Base-by-base conservation (phyloP, 2,113 vertebrate genomes). In the Maylandia zebra region DNA sequence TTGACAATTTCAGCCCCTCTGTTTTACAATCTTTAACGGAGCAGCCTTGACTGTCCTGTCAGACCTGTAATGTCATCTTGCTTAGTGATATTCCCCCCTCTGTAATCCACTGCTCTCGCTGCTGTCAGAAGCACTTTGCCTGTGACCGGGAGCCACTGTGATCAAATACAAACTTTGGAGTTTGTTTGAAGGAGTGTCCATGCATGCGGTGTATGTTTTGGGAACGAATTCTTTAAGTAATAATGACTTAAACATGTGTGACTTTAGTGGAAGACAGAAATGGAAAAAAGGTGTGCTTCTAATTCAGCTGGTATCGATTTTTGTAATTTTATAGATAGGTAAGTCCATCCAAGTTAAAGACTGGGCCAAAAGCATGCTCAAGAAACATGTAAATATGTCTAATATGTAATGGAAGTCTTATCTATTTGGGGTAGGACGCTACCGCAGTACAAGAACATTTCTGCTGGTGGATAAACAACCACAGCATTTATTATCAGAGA, bases 111-210 rank as follows among this genome's bases (percentile, higher is more conserved):
- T 32, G 61, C 88, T 87, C 88, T 86, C 5, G 34, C 76, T 38
- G 74, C 91, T 94, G 95, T 91, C 92, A 94, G 84, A 92, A 91
- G 87, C 85, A 91, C 85, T 93, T 87, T 91, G 85, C 56, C 83
- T 87, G 45, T 82, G 86, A 87, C 84, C 55, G 11, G 84, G 88
- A 89, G 89, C 82, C 38, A 74, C 86, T 88, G 82, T 57, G 83
- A 92, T 93, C 92, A 89, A 71, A 90, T 85, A 32, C 59, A 84
- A 91, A 81, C 43, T 24, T 16, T 59, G 53, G 88, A 83, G 88
- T 78, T 90, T 89, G 92, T 94, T 95, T 91, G 88, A 93, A 92
- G 86, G 85, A 88, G 80, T 34, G 89, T 89, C 88, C 30, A n/a
- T 84, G 53, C 81, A 43, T 64, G 86, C 61, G 43, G 81, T 52